Evolutionary conservation across 2,797 vertebrate genomes (phyloP).

Genomic region (Mus minutoides): DNA sequence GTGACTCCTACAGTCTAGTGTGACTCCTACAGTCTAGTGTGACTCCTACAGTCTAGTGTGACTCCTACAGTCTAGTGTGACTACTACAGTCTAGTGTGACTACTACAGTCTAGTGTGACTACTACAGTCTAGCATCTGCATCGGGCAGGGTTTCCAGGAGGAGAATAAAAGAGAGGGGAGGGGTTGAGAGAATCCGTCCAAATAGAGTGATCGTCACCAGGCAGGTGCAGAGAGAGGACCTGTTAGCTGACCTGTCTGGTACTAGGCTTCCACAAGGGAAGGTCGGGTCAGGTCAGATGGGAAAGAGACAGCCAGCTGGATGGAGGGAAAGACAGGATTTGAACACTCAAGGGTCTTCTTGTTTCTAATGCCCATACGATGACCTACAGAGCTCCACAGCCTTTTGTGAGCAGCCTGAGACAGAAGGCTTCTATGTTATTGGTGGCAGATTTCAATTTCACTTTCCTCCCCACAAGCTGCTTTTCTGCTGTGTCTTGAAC

Average conservation of each 20-base stretch:
- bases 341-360: neutral
- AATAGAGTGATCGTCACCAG: neutral
- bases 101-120: neutral
- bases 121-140: neutral
- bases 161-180: neutral
- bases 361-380: neutral
- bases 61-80: too few species aligned
- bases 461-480: neutral
- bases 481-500: neutral
- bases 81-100: neutral
- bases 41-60: neutral
- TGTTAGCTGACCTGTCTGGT: rapidly evolving
- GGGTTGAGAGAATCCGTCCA: neutral
- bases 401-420: neutral
- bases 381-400: neutral
- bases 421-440: neutral
- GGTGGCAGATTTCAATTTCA: neutral
- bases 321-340: neutral
- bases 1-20: too few species aligned
- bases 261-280: neutral
- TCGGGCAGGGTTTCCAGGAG: neutral
- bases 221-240: neutral
- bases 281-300: neutral
- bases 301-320: neutral
- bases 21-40: neutral